phyloP scores from a whole-genome alignment of 2,888 invertebrate species.

The Bhutanitis thaidina region DNA sequence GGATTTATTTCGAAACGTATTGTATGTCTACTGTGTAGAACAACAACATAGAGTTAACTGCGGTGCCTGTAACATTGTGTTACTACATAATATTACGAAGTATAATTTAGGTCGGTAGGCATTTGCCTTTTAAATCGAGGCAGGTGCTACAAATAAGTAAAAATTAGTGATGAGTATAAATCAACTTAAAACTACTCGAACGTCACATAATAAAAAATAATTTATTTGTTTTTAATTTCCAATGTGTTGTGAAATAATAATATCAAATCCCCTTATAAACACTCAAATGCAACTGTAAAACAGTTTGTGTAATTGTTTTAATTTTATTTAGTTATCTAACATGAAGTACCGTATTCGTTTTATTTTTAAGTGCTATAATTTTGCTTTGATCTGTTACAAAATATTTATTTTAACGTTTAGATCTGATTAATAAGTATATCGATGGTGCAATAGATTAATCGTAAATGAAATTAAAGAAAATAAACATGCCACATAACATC shows the following conservation, averaged over 20 bases:
- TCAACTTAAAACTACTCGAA: constrained; percentile 8
- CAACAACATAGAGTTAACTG: constrained; percentile 62
- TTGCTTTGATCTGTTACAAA: constrained; percentile 76
- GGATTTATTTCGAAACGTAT: constrained; percentile 76
- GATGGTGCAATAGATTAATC: constrained; percentile 20
- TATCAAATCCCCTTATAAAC: constrained; percentile 48
- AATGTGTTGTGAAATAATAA: constrained; percentile 59
- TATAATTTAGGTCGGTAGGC: constrained; percentile 16
- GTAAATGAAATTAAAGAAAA: constrained; percentile 25
- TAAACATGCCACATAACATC: constrained; percentile 24
- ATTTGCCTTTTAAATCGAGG: constrained; percentile 9
- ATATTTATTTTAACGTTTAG: constrained; percentile 54
- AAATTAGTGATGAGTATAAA: neutral
- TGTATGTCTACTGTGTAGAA: constrained; percentile 79
- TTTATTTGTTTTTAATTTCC: constrained; percentile 41
- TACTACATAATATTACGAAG: constrained; percentile 7
- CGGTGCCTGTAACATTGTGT: constrained; percentile 47
- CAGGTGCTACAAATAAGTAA: constrained; percentile 3
- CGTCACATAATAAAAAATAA: constrained; percentile 28
- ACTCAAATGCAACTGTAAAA: constrained; percentile 60
- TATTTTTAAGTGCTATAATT: constrained; percentile 71
- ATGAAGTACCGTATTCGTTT: constrained; percentile 61
- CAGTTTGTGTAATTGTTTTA: constrained; percentile 61
- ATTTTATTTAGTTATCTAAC: constrained; percentile 58
- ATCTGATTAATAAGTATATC: constrained; percentile 54